Conservation (phyloP, 2,113 vertebrate genomes). For the Thunnus thynnus region DNA sequence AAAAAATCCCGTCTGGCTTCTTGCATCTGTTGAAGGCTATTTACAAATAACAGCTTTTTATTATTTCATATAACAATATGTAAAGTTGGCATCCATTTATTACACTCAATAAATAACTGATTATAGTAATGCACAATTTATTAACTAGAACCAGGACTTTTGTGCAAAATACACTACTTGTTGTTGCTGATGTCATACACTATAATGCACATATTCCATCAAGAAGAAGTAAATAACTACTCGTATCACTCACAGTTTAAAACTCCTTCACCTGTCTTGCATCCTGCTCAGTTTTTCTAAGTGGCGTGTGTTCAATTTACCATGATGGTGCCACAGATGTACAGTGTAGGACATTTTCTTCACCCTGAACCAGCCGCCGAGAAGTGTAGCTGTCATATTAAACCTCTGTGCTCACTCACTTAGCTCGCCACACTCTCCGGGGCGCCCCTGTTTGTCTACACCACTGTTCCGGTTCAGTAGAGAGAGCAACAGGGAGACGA, state of each 20-base stretch:
- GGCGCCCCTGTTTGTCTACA: conserved; percentile 83
- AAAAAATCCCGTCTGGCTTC: neutral
- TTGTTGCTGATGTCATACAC: neutral
- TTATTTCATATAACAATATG: no score
- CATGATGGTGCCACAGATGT: conserved; percentile 41
- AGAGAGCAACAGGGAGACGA: conserved; percentile 81
- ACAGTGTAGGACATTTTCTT: conserved; percentile 64
- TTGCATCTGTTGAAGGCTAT: no score
- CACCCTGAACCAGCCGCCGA: conserved; percentile 64
- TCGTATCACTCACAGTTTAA: conserved; percentile 15
- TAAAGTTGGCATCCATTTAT: no score
- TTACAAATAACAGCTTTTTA: no score
- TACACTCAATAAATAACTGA: no score
- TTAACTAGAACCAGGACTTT: no score
- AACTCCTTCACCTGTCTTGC: conserved; percentile 36
- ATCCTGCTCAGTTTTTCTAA: conserved; percentile 37
- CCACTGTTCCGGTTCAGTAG: conserved; percentile 83
- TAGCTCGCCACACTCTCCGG: conserved; percentile 77
- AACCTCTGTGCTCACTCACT: conserved; percentile 81
- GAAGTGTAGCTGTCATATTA: conserved; percentile 83
- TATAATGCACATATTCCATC: neutral
- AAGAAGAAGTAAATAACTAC: neutral
- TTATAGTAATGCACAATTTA: no score
- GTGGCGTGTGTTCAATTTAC: conserved; percentile 48
- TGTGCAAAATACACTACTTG: no score